These are phyloP conservation scores for Drosophila conformis DNA, from an alignment of 2,888 invertebrate species.

Conservation along the genomic window DNA sequence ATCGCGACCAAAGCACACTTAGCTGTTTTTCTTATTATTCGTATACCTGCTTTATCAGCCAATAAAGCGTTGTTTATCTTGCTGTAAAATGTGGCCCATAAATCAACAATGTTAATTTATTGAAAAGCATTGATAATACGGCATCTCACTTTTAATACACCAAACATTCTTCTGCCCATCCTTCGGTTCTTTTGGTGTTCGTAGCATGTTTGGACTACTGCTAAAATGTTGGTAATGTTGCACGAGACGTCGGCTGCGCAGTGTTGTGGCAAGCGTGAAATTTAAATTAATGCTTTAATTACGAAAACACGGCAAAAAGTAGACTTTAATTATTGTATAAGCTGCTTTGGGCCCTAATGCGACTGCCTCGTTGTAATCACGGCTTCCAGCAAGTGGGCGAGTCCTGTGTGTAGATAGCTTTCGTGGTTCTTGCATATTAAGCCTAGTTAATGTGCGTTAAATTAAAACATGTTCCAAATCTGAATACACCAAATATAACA, in stretches of 20 bases:
- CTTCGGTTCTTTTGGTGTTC: slow-evolving; percentile 30
- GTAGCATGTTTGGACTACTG: slow-evolving; percentile 40
- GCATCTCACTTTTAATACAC: slow-evolving; percentile 17
- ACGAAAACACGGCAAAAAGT: slow-evolving; percentile 30
- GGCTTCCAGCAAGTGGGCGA: neutral
- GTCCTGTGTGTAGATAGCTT: neutral
- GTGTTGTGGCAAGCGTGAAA: slow-evolving; percentile 69
- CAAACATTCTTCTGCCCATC: neutral
- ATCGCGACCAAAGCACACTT: neutral
- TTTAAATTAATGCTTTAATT: slow-evolving; percentile 73
- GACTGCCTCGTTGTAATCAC: neutral
- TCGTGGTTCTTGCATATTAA: slow-evolving; percentile 23
- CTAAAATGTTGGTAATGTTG: slow-evolving; percentile 38
- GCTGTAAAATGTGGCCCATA: slow-evolving; percentile 64
- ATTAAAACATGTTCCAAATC: neutral
- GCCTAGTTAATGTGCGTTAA: slow-evolving; percentile 13
- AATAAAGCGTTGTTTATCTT: slow-evolving; percentile 52
- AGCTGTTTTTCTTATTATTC: slow-evolving; percentile 8
- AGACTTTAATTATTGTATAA: slow-evolving; percentile 37
- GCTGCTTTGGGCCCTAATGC: slow-evolving; percentile 13
- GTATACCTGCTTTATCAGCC: slow-evolving; percentile 61
- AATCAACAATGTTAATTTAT: slow-evolving; percentile 65
- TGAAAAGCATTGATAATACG: slow-evolving; percentile 60
- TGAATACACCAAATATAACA: neutral
- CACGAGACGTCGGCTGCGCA: neutral